phyloP scores from a whole-genome alignment of 2,888 invertebrate species.

The Phalera bucephala region DNA sequence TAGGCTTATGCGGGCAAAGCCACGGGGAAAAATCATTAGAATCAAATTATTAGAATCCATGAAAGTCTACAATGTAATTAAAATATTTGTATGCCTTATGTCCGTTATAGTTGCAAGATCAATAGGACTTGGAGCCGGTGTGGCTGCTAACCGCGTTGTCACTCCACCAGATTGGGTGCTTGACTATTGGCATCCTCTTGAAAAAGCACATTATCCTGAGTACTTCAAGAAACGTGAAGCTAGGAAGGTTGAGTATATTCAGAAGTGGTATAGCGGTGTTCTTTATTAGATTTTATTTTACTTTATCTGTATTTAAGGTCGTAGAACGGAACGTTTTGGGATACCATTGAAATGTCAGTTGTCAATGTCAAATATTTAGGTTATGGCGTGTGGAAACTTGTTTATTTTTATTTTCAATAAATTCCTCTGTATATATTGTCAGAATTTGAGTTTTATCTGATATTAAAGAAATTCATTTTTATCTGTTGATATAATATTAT shows the following conservation, averaged over 20 bases:
- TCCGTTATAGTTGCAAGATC: constrained; percentile 83
- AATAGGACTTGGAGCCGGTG: constrained; percentile 88
- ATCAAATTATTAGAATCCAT: too few species aligned
- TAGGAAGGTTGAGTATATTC: constrained; percentile 92
- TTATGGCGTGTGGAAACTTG: background rate
- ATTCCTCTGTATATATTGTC: too few species aligned
- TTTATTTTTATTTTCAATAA: background rate
- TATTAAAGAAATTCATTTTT: too few species aligned
- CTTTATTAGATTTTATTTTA: constrained; percentile 7
- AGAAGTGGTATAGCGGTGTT: constrained; percentile 87
- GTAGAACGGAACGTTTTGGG: background rate
- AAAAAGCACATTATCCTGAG: constrained; percentile 96
- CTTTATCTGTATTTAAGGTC: background rate
- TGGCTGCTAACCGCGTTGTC: constrained; percentile 87
- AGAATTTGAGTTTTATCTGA: too few species aligned
- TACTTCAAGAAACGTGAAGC: constrained; percentile 94
- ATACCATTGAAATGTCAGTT: background rate
- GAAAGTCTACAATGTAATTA: too few species aligned
- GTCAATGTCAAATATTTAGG: background rate
- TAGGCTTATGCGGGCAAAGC: too few species aligned
- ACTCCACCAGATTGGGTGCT: constrained; percentile 91
- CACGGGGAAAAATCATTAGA: too few species aligned
- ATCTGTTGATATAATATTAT: too few species aligned
- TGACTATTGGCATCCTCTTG: constrained; percentile 96
- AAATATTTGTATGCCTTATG: too few species aligned